Evolutionary conservation across 2,888 invertebrate species (phyloP), one percentile per base, ranked within the genome.

Genomic region (Marasmarcha lunaedactyla): DNA sequence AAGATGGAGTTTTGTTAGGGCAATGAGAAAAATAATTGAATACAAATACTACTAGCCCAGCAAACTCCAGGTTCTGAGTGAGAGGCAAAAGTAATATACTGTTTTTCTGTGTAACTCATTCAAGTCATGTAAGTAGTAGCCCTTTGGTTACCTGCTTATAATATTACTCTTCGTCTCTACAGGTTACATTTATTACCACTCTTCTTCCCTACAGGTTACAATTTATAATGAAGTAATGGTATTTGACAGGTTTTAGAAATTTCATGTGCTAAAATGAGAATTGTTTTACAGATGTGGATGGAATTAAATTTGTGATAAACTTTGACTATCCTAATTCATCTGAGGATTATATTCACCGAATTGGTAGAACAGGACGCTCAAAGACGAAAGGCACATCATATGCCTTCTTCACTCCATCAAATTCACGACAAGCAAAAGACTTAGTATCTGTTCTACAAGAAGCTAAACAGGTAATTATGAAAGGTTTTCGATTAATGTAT

Each of bases 241-340:
- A n/a, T n/a, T 25, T 25, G 6, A 25, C 6, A 25, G 6, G 9
- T 6, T 9, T 25, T 25, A n/a, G n/a, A n/a, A 25, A 25, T 25
- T 5, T 25, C 9, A 25, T 5, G 9, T 9, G 9, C 25, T 25
- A 25, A 6, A 25, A 25, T 25, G 9, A 25, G 5, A 25, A 2
- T 14, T 34, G 14, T 7, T 13, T 73, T 81, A 62, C 87, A 97
- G 96, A 97, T 89, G 96, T 97, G 64, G 95, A 95, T 71, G 96
- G 96, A 67, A 95, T 97, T 62, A 95, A 95, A 84, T 95, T 92
- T 85, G 97, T 97, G 51, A 94, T 97, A 70, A 97, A 97, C 86
- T 96, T 92, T 86, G 97, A 97, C 85, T 97, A 95, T 78, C 97
- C 97, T 41, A 93, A 93, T 73, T 95, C 94, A 44, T 94, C 95